Evolutionary conservation across 2,888 invertebrate species (phyloP), one percentile per base, ranked within the genome.

Genomic region (Drosophila fulvimacula): DNA sequence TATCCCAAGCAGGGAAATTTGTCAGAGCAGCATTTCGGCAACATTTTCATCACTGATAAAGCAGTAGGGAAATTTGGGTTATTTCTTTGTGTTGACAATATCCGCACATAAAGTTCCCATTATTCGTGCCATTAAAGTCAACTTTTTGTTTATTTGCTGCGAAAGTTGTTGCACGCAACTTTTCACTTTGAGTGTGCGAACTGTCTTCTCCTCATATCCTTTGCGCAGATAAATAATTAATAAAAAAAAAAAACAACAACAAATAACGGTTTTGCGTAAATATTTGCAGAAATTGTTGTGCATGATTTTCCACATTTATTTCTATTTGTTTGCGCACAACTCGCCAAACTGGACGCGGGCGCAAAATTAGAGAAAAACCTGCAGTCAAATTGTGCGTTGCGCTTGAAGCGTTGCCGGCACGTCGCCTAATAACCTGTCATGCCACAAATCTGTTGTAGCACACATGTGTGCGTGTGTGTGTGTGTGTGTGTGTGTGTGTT

Each of bases 351-450:
- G 67, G 82, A 84, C 84, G 0, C 52, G 6, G 17, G 6, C 24
- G 17, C n/a, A n/a, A 82, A 84, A 80, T 84, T 69, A 75, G 80
- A 78, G 69, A 69, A 68, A 81, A 71, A 59, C 48, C 53, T 74
- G 75, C 77, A 79, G 68, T 62, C 67, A 79, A 78, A 84, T 87
- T 80, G 88, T 85, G 89, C 85, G 85, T 88, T 64, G 64, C 68
- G 66, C 72, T 75, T 70, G 69, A 72, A 82, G 67, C 78, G 77
- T 79, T 73, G 86, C 81, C 86, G 82, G 76, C 69, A 69, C 73
- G 84, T 88, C 79, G 76, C 65, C 90, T 91, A 90, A 91, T 91
- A 91, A 91, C 91, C 90, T 90, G 91, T 91, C 91, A 84, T 84
- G 83, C 91, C 82, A 90, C 91, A 89, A 89, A 83, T 88, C 82